Evolutionary conservation across 2,797 vertebrate genomes (phyloP), one percentile per base, ranked within the genome.

Genomic region (Microctenopoma lineatum): DNA sequence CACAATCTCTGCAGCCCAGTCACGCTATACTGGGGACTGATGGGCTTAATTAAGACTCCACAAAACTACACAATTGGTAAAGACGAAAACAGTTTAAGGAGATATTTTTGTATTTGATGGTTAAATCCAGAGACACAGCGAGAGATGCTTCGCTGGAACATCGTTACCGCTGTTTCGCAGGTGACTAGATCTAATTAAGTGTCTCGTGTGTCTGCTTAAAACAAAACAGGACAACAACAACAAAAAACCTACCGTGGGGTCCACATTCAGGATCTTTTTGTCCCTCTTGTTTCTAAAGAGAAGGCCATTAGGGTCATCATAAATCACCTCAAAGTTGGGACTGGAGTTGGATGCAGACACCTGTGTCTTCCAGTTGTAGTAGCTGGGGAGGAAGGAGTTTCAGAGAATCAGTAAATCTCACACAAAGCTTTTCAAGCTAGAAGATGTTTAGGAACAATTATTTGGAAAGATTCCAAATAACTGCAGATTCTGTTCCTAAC

Each of bases 311-410:
- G 85, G 78, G 71, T 94, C 90, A 45, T 96, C 93, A 5, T 93
- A 86, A 81, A 96, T 92, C 89, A 95, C 95, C 80, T 95, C 85
- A 70, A 95, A 97, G 93, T 96, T 96, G 11, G 89, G 84, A 77
- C 93, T 97, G 54, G 92, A 87, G 80, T 92, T 94, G 64, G 92
- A 94, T 18, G 90, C 66, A 73, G 91, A 92, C 70, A 90, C 71
- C 61, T 94, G 94, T 18, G 89, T 95, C 73, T 93, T 91, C 95
- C 96, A 95, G 90, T 97, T 97, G 91, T 95, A 96, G 92, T 95
- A 97, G 83, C 96, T 98, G 77, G n/a, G 64, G 81, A 82, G 54
- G 77, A 32, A 72, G 51, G 18, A 16, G 0, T 41, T 14, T 38
- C 36, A 38, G 9, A 12, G 10, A 12, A 13, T 66, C 5, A 57